These are phyloP conservation scores for Ichneumoninae sp. DNA, from an alignment of 2,888 invertebrate species.

Conservation along the genomic window DNA sequence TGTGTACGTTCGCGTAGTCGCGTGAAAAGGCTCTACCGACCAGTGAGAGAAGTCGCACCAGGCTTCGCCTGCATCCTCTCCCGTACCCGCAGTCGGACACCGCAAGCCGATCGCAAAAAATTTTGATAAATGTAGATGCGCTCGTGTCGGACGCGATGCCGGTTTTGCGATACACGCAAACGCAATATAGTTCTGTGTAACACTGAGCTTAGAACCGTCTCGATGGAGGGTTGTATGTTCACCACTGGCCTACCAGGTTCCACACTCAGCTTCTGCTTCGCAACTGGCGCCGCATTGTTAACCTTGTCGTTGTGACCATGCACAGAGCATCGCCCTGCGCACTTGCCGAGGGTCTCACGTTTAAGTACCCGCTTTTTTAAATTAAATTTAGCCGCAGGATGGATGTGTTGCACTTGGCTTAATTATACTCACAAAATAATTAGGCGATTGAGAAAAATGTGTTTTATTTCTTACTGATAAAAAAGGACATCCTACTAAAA, in stretches of 20 bases:
- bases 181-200: conserved; percentile 69
- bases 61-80: neutral
- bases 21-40: conserved; percentile 11
- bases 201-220: conserved; percentile 19
- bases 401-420: neutral
- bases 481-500: no score
- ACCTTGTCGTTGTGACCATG: neutral
- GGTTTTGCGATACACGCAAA: conserved; percentile 72
- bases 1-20: neutral
- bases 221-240: conserved; percentile 10
- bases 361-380: neutral
- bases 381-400: neutral
- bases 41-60: neutral
- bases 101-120: conserved; percentile 64
- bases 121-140: conserved; percentile 76
- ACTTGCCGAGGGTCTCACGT: neutral
- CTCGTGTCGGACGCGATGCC: conserved; percentile 43
- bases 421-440: neutral
- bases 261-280: conserved; percentile 23
- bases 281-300: neutral
- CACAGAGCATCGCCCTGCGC: neutral
- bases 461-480: no score
- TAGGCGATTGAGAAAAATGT: no score
- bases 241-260: conserved; percentile 52
- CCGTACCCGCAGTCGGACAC: neutral